Evolutionary conservation across 2,113 vertebrate genomes (phyloP).

Genomic region (Haemorhous mexicanus): DNA sequence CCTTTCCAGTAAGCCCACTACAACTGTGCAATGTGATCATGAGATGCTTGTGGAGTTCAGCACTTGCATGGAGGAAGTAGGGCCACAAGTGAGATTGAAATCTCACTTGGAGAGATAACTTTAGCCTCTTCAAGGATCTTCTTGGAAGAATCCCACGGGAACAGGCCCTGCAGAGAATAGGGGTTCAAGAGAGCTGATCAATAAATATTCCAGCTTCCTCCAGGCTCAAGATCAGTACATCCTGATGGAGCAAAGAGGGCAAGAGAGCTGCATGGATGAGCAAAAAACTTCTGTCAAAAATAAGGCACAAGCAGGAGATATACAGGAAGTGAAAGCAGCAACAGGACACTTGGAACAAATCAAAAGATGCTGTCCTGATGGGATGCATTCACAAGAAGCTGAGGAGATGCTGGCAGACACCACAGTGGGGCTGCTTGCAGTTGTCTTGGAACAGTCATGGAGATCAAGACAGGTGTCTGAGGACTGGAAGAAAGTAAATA

Average conservation of each 20-base stretch:
- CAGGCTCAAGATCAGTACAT: neutral
- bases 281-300: neutral
- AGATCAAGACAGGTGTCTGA: neutral
- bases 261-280: neutral
- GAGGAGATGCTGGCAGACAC: neutral
- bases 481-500: neutral
- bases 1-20: neutral
- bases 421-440: neutral
- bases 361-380: neutral
- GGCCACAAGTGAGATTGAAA: neutral
- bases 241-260: neutral
- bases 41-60: neutral
- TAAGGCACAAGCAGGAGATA: neutral
- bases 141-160: neutral
- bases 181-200: neutral
- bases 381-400: neutral
- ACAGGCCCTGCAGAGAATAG: neutral
- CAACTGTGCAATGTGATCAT: neutral
- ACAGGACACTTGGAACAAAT: neutral
- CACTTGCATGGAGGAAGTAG: neutral
- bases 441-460: neutral
- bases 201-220: neutral
- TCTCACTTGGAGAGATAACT: neutral
- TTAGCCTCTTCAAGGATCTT: neutral
- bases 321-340: neutral